Conservation (phyloP, 2,113 vertebrate genomes). For the Lophochroa leadbeateri region DNA sequence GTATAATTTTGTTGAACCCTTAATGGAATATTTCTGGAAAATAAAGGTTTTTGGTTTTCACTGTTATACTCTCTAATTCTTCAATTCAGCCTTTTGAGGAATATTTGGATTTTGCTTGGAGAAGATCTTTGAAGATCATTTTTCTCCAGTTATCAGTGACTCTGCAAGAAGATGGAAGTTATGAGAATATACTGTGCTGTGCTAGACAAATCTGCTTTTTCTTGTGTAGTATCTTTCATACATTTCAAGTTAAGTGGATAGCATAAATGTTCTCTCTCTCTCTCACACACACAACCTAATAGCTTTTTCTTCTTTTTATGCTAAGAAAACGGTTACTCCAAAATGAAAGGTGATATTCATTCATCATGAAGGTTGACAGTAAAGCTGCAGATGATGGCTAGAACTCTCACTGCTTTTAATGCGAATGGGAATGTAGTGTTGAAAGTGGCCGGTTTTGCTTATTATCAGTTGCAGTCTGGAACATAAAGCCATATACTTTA, state of each 20-base stretch:
- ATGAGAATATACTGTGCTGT: not conserved
- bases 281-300: not conserved
- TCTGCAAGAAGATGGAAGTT: not conserved
- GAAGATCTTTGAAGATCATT: not conserved
- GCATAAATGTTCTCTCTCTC: not conserved
- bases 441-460: not conserved
- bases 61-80: not conserved
- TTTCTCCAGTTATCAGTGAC: not conserved
- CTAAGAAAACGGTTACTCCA: not conserved
- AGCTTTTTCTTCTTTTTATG: not conserved
- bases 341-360: not conserved
- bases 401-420: conserved; percentile 32
- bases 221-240: not conserved
- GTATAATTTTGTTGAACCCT: not conserved
- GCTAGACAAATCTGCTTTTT: not conserved
- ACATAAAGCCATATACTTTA: not conserved
- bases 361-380: not conserved
- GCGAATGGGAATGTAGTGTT: not conserved
- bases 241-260: not conserved
- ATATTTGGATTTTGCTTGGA: not conserved
- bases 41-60: not conserved
- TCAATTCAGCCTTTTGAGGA: not conserved
- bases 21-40: not conserved
- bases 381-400: conserved; percentile 23
- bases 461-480: not conserved